These are phyloP conservation scores for Zaprionus obscuricornis DNA, from an alignment of 2,888 invertebrate species.

Conservation along the genomic window DNA sequence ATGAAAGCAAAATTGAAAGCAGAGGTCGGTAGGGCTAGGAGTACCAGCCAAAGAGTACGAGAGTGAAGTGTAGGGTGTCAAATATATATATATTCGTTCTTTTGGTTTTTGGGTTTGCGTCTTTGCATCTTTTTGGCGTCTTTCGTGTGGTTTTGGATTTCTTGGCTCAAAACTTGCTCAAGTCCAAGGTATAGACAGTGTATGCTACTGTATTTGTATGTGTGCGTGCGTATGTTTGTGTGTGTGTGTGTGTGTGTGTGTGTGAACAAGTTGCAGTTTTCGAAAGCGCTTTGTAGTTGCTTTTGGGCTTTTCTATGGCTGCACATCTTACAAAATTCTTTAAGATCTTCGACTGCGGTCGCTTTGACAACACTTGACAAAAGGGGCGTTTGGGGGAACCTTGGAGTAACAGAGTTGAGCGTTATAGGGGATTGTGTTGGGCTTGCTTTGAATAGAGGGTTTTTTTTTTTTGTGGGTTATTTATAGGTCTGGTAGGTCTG, in stretches of 20 bases:
- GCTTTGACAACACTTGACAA: conserved; percentile 69
- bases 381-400: neutral
- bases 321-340: conserved; percentile 71
- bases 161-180: conserved; percentile 66
- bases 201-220: too few relatives aligned
- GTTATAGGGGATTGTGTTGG: neutral
- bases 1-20: conserved; percentile 36
- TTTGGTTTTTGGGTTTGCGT: conserved; percentile 51
- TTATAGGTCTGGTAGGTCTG: neutral
- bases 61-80: conserved; percentile 1
- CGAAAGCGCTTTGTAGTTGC: conserved; percentile 42
- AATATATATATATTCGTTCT: conserved; percentile 42
- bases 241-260: conserved; percentile 6
- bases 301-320: conserved; percentile 48
- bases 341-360: conserved; percentile 80
- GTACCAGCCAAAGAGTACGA: neutral
- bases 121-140: conserved; percentile 70
- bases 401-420: too few relatives aligned
- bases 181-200: neutral
- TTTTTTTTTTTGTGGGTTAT: neutral
- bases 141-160: conserved; percentile 79
- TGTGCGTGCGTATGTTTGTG: neutral
- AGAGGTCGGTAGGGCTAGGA: neutral
- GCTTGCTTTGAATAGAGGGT: neutral
- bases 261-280: conserved; percentile 61